These are phyloP conservation scores for Pegoplata infirma DNA, from an alignment of 2,888 invertebrate species.

Conservation along the genomic window DNA sequence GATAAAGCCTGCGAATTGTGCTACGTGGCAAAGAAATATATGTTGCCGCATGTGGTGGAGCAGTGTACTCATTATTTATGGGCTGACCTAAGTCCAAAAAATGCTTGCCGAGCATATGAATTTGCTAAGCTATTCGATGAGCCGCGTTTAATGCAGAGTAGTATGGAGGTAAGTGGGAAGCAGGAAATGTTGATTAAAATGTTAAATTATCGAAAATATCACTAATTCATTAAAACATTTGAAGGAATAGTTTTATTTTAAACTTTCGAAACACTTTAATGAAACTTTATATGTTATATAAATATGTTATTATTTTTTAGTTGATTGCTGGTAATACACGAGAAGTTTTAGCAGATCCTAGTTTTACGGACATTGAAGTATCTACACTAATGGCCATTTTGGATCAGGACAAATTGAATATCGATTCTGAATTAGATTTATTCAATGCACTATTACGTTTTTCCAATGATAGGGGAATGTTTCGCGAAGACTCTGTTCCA, in stretches of 20 bases:
- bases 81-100: constrained; percentile 83
- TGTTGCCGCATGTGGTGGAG: constrained; percentile 89
- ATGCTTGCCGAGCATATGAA: constrained; percentile 91
- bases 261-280: not conserved
- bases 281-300: not conserved
- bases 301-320: constrained; percentile 75
- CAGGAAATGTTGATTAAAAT: not conserved
- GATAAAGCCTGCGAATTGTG: constrained; percentile 92
- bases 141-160: constrained; percentile 88
- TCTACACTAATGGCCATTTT: constrained; percentile 87
- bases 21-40: constrained; percentile 93
- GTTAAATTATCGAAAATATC: not conserved
- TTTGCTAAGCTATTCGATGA: constrained; percentile 92
- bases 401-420: constrained; percentile 85
- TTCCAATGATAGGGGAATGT: constrained; percentile 80
- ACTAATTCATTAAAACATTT: not conserved
- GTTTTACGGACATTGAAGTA: constrained; percentile 88
- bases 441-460: constrained; percentile 87
- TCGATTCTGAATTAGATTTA: constrained; percentile 87
- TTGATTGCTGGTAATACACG: constrained; percentile 88
- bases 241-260: not conserved
- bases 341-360: constrained; percentile 86
- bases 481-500: constrained; percentile 61
- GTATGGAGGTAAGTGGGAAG: constrained; percentile 82
- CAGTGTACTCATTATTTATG: constrained; percentile 91